Conservation (phyloP, 2,113 vertebrate genomes). For the Synodontis membranacea region DNA sequence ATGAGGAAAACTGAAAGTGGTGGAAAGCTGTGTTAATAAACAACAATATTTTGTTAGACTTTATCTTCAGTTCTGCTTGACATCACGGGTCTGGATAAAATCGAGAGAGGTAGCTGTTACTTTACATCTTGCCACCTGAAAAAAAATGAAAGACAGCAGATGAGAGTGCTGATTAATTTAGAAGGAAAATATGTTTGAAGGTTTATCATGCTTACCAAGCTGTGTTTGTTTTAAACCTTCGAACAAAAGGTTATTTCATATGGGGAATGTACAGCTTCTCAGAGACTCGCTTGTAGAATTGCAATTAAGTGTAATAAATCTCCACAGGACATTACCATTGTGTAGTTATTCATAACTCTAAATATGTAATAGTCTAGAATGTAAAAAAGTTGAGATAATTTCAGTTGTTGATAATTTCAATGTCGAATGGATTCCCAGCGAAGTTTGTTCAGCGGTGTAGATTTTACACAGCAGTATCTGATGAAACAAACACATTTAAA, state of each 20-base stretch:
- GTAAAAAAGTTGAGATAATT: neutral
- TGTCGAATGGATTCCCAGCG: neutral
- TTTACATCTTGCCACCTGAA: constrained; percentile 33
- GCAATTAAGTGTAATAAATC: neutral
- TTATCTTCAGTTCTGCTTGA: constrained; percentile 37
- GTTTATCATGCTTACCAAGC: neutral
- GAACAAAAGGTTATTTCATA: neutral
- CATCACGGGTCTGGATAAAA: constrained; percentile 36
- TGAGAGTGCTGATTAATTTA: constrained; percentile 21
- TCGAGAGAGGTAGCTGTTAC: constrained; percentile 35
- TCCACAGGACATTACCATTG: neutral
- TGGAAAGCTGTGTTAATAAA: constrained; percentile 45
- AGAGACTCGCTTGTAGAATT: neutral
- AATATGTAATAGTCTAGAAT: neutral
- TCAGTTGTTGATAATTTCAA: neutral
- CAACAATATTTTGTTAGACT: constrained; percentile 28
- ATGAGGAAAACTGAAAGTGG: constrained; percentile 18
- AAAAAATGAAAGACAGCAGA: constrained; percentile 36
- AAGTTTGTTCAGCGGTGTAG: neutral
- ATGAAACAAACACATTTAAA: neutral
- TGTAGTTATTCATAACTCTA: neutral
- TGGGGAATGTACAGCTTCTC: neutral
- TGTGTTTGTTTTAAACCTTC: neutral
- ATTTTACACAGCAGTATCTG: neutral
- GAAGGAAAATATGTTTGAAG: constrained; percentile 1